A percentile compares a stretch with the other conserved stretches of the same genome.
phyloP scores from a whole-genome alignment of 92 coral and sea anemone genomes.

The Palythoa grandiflora region DNA sequence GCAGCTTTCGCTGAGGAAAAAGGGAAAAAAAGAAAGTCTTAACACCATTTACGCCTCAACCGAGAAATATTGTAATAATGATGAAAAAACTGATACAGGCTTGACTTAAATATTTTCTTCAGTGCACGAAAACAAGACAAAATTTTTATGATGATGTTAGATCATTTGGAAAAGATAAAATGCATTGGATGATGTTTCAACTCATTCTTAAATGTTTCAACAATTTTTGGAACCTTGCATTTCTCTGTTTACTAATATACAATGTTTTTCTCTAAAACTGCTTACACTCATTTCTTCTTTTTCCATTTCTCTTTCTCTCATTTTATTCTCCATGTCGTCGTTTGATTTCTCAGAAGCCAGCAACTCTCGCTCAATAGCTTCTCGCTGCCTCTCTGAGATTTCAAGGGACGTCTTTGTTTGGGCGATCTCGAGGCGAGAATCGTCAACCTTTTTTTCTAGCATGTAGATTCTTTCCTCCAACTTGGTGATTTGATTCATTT shows the following conservation, averaged over 20 bases:
- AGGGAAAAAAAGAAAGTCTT: not conserved
- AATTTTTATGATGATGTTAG: too few relatives aligned
- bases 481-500: slow-evolving; percentile 71
- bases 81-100: too few relatives aligned
- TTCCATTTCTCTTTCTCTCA: slow-evolving; percentile 54
- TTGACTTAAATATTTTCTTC: too few relatives aligned
- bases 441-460: slow-evolving; percentile 72
- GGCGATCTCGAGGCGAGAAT: slow-evolving; percentile 61
- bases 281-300: slow-evolving; percentile 57
- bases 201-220: too few relatives aligned
- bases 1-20: slow-evolving; percentile 39
- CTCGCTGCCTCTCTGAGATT: slow-evolving; percentile 66
- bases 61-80: not conserved
- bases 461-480: slow-evolving; percentile 62
- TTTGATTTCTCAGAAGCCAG: slow-evolving; percentile 55
- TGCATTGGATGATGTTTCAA: too few relatives aligned
- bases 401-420: slow-evolving; percentile 69
- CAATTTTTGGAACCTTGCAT: not conserved
- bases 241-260: not conserved
- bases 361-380: slow-evolving; percentile 66
- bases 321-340: slow-evolving; percentile 64
- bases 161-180: too few relatives aligned
- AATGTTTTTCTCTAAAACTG: not conserved
- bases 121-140: too few relatives aligned
- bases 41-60: not conserved